Evolutionary conservation across 1,140 invertebrate genomes (phyloP).

Genomic region (Drosophila eugracilis): DNA sequence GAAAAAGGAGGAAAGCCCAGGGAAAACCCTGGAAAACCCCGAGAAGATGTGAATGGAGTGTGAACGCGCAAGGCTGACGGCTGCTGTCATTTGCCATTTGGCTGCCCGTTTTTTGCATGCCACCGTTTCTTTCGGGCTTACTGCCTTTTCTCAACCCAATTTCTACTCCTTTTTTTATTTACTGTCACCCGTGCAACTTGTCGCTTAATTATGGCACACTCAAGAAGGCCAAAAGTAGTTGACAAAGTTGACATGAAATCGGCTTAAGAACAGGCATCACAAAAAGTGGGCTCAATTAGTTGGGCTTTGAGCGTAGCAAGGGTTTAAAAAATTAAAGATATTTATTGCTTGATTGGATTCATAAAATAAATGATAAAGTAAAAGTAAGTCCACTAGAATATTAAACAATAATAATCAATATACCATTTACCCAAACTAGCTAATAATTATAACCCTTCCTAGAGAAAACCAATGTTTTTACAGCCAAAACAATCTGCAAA

Average conservation of each 20-base stretch:
- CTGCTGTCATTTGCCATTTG: constrained; percentile 70
- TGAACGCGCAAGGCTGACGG: constrained; percentile 57
- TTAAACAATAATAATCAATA: too few species aligned
- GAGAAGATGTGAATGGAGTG: constrained; percentile 38
- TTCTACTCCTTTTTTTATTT: constrained; percentile 55
- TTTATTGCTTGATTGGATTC: background rate
- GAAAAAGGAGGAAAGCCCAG: background rate
- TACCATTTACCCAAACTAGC: too few species aligned
- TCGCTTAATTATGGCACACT: constrained; percentile 69
- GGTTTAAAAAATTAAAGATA: background rate
- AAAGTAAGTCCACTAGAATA: too few species aligned
- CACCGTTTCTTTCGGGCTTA: constrained; percentile 43
- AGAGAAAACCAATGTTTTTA: background rate
- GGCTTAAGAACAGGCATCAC: background rate
- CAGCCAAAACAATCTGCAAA: background rate
- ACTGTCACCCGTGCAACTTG: constrained; percentile 60
- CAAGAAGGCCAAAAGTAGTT: constrained; percentile 50
- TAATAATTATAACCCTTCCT: too few species aligned
- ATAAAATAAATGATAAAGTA: too few species aligned
- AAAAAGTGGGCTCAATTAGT: background rate
- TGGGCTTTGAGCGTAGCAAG: background rate
- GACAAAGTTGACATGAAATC: constrained; percentile 46
- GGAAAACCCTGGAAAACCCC: constrained; percentile 15
- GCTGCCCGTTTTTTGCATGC: constrained; percentile 56
- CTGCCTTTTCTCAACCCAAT: constrained; percentile 3